These are phyloP conservation scores for Cassiopea andromeda DNA, from an alignment of 30 jellyfish, hydroid and myxozoan species.

Conservation along the genomic window DNA sequence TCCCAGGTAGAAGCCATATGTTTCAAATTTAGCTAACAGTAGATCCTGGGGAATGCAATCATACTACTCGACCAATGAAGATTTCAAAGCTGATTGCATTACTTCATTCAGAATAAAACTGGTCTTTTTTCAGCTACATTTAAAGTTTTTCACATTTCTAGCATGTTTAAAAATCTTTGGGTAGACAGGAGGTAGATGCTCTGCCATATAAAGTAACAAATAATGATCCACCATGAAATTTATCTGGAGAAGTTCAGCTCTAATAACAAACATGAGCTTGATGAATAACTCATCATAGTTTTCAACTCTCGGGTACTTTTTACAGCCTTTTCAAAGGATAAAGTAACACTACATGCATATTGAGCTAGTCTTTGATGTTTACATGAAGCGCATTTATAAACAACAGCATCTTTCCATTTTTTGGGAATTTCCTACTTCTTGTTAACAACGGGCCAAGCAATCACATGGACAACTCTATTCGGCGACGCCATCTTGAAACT, in stretches of 20 bases:
- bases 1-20: too few species aligned
- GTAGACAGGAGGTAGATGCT: not conserved
- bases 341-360: not conserved
- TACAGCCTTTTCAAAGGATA: not conserved
- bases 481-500: not conserved
- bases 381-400: not conserved
- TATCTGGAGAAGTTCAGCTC: not conserved
- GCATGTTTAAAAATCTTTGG: not conserved
- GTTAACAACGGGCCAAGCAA: not conserved
- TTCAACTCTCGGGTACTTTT: not conserved
- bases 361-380: not conserved
- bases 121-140: not conserved
- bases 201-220: not conserved
- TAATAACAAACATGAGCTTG: not conserved
- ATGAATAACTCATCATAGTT: not conserved
- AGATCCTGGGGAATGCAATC: too few species aligned
- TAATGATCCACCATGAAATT: not conserved
- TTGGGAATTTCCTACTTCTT: not conserved
- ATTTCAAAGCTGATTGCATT: not conserved
- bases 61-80: not conserved
- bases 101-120: not conserved
- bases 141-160: not conserved
- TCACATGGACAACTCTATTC: not conserved
- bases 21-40: too few species aligned
- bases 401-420: not conserved